Percentiles rank a stretch among this genome's conserved stretches.
phyloP scores from a whole-genome alignment of 2,888 invertebrate genomes.

The Lepas anatifera region DNA sequence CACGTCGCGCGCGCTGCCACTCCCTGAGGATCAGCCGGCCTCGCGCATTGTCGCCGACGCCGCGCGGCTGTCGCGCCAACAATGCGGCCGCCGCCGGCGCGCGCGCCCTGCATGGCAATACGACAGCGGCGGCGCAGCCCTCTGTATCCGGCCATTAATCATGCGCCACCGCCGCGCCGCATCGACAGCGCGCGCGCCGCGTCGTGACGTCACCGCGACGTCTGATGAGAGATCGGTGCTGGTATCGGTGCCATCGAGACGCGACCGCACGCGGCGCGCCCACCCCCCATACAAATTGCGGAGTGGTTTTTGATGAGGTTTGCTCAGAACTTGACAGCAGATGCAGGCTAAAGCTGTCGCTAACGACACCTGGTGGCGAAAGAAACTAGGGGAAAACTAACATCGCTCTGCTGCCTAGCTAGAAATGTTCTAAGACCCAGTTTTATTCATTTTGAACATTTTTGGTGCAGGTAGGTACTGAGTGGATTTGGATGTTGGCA shows the following conservation, averaged over 20 bases:
- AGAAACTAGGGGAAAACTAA: too few species aligned
- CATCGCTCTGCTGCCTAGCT: too few species aligned
- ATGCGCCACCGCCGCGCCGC: background rate
- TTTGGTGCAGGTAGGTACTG: too few species aligned
- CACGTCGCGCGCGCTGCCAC: background rate
- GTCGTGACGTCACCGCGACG: background rate
- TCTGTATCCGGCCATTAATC: background rate
- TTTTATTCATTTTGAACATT: too few species aligned
- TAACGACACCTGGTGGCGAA: too few species aligned
- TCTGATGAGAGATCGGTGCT: background rate
- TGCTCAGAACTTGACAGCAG: too few species aligned
- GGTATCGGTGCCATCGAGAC: background rate
- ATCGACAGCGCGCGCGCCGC: background rate
- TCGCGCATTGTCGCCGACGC: background rate
- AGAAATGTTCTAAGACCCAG: too few species aligned
- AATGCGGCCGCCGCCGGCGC: background rate
- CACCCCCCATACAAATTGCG: background rate
- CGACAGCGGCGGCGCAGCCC: background rate
- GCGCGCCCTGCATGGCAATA: conserved; percentile 6
- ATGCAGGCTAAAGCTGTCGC: too few species aligned
- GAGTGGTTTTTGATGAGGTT: too few species aligned
- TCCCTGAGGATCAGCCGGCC: background rate
- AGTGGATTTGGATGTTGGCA: too few species aligned
- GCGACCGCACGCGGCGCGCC: background rate
- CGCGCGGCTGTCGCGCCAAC: background rate